Conservation (phyloP, 2,113 vertebrate genomes). For the Gallinago media region DNA sequence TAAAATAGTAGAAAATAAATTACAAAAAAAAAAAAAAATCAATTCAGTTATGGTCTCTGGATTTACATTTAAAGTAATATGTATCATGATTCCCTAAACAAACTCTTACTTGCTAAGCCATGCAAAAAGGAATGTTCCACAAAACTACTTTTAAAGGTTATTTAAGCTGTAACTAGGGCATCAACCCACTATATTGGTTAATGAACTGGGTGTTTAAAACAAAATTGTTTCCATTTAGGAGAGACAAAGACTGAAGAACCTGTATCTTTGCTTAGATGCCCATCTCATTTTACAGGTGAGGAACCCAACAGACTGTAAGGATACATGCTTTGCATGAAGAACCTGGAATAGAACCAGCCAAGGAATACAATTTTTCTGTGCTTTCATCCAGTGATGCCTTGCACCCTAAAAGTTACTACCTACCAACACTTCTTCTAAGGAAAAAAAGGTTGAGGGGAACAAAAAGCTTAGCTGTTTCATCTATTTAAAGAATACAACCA, state of each 20-base stretch:
- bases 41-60: background rate
- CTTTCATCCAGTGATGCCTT: background rate
- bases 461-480: background rate
- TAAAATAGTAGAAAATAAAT: background rate
- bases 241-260: background rate
- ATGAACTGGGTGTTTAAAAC: background rate
- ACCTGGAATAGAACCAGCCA: background rate
- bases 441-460: accelerated
- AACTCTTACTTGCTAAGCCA: background rate
- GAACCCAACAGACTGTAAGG: background rate
- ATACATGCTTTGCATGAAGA: background rate
- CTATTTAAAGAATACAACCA: background rate
- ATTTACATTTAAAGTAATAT: background rate
- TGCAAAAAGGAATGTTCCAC: background rate
- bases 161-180: background rate
- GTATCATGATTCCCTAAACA: background rate
- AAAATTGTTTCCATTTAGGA: background rate
- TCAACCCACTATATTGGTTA: background rate
- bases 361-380: background rate
- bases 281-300: background rate
- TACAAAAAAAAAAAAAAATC: background rate
- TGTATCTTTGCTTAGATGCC: background rate
- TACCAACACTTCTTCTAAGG: background rate
- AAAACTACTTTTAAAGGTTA: background rate
- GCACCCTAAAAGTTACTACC: background rate